Percentiles rank a stretch among this genome's conserved stretches.
Conservation (phyloP, 2,113 vertebrate species). For the Hemicordylus capensis region DNA sequence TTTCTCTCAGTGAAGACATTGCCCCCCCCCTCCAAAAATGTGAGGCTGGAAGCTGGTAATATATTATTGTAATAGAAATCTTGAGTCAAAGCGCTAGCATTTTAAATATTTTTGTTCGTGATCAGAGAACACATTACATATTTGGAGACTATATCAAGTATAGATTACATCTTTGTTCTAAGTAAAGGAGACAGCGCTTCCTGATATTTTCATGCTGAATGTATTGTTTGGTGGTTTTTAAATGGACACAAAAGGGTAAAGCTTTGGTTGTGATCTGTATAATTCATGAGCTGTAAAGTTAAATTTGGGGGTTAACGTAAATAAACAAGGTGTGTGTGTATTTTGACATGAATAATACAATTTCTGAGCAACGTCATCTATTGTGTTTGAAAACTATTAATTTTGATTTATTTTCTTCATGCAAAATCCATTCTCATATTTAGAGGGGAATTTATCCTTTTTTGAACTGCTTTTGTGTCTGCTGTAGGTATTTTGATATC, state of each 20-base stretch:
- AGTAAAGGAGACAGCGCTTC: neutral
- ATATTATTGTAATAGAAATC: neutral
- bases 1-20: neutral
- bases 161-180: neutral
- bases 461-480: conserved; percentile 41
- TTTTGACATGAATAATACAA: neutral
- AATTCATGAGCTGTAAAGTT: neutral
- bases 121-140: neutral
- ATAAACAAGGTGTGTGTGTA: neutral
- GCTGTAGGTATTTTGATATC: conserved; percentile 75
- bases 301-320: too few relatives aligned
- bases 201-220: neutral
- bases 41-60: neutral
- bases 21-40: neutral
- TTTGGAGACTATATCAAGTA: neutral
- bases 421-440: conserved; percentile 2
- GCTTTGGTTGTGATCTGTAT: neutral
- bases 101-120: neutral
- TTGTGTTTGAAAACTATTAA: conserved; percentile 16
- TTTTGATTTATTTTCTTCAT: conserved; percentile 32
- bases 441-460: conserved; percentile 40
- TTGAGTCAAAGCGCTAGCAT: neutral
- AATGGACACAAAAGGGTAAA: neutral
- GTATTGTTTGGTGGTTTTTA: neutral
- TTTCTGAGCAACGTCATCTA: conserved; percentile 16